A percentile compares a stretch with the other conserved stretches of the same genome.
phyloP scores from a whole-genome alignment of 2,888 invertebrate genomes.

The Ceratothoa steindachneri region DNA sequence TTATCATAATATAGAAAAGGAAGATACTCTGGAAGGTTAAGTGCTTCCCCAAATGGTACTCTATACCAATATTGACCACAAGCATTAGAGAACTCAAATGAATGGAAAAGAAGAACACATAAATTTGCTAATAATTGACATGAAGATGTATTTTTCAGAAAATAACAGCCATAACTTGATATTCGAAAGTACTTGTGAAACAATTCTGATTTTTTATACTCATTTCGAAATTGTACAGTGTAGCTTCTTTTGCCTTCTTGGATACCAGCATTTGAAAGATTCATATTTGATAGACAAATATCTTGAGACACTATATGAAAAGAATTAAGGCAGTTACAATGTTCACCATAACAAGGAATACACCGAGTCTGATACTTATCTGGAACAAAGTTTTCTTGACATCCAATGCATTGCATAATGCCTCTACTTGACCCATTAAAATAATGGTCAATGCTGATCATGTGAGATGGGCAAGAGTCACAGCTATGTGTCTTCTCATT shows the following conservation, averaged over 20 bases:
- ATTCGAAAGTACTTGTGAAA: constrained; percentile 20
- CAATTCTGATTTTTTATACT: constrained; percentile 22
- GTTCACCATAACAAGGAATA: constrained; percentile 32
- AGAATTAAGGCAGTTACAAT: constrained; percentile 27
- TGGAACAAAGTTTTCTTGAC: constrained; percentile 26
- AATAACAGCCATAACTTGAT: constrained; percentile 33
- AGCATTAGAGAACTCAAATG: constrained; percentile 35
- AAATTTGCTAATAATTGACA: constrained; percentile 47
- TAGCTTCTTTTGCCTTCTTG: constrained; percentile 39
- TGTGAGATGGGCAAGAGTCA: not conserved
- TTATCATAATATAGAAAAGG: constrained; percentile 57
- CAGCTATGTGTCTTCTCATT: constrained; percentile 25
- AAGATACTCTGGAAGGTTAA: constrained; percentile 43
- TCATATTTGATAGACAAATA: constrained; percentile 25
- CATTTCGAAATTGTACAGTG: constrained; percentile 18
- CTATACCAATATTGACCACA: constrained; percentile 43
- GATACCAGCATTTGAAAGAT: constrained; percentile 31
- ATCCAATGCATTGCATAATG: constrained; percentile 21
- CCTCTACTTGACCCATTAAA: constrained; percentile 31
- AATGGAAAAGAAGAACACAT: constrained; percentile 43
- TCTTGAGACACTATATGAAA: constrained; percentile 27
- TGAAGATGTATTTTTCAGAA: constrained; percentile 39
- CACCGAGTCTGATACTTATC: constrained; percentile 13
- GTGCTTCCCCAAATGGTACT: constrained; percentile 35
- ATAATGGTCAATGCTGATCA: constrained; percentile 22